Conservation (phyloP, 2,113 vertebrate genomes). For the Poecile atricapillus region DNA sequence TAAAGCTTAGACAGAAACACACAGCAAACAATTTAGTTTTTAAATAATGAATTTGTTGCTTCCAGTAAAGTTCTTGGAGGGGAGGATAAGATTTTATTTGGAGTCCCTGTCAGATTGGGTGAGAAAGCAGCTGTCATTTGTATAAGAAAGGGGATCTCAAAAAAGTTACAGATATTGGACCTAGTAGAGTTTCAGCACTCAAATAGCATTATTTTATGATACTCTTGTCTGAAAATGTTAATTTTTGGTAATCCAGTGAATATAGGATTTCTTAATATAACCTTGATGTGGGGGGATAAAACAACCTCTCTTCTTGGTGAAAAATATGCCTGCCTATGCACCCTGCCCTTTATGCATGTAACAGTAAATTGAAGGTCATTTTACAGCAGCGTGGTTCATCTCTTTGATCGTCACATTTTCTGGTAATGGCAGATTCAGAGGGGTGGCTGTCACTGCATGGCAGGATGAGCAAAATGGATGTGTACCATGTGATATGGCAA, state of each 20-base stretch:
- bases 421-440: conserved; percentile 2
- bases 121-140: neutral
- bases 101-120: neutral
- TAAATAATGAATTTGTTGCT: neutral
- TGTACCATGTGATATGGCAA: neutral
- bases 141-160: neutral
- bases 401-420: neutral
- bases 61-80: neutral
- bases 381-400: neutral
- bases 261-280: neutral
- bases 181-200: neutral
- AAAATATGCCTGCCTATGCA: neutral
- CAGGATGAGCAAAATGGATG: neutral
- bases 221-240: neutral
- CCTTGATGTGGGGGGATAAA: neutral
- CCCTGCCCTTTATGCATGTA: neutral
- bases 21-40: neutral
- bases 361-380: conserved; percentile 17
- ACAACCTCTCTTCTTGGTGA: neutral
- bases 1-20: neutral
- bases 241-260: neutral
- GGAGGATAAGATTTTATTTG: neutral
- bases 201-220: neutral
- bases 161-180: neutral
- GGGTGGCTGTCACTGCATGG: neutral